Evolutionary conservation across 2,797 vertebrate genomes (phyloP), one percentile per base, ranked within the genome.

Genomic region (Phoebastria nigripes): DNA sequence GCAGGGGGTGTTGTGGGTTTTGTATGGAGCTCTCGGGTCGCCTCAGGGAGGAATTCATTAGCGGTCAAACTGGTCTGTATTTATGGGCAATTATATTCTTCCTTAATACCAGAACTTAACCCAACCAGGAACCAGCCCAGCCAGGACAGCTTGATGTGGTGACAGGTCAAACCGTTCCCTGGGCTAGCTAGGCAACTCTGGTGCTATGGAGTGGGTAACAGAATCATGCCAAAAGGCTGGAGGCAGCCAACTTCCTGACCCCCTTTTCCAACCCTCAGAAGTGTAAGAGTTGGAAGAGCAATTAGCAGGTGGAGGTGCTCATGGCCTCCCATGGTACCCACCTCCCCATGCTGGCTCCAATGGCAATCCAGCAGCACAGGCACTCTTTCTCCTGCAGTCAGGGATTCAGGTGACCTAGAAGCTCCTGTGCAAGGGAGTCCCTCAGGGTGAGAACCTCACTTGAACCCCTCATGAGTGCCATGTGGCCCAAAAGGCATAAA

Each of bases 191-290:
- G 52, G 61, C 52, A 89, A 10, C 46, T 56, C 72, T 78, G 20
- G 37, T 56, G 61, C 84, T 67, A 11, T 0, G 0, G 58, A 49
- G 37, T 26, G 8, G 16, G 8, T 29, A 25, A 35, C 16, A 24
- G 70, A 24, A 25, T 65, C 15, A 13, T 4, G 2, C 41, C 17
- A 35, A 49, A 76, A 69, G 21, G 26, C 39, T 54, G 37, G 33
- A 69, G 63, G 25, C 47, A 70, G 18, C 39, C 59, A 77, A 9
- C 29, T 66, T 73, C 28, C 59, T 61, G 20, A 35, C 15, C 6
- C 9, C 4, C 0, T 37, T 42, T 61, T 44, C 20, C 33, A 74
- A 84, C 28, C 37, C 22, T 72, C 28, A 26, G 29, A 87, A 55
- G 17, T 15, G 8, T 71, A 12, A 56, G n/a, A 71, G 11, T 12